phyloP scores from a whole-genome alignment of 2,888 invertebrate species.

The Parnassius apollo region DNA sequence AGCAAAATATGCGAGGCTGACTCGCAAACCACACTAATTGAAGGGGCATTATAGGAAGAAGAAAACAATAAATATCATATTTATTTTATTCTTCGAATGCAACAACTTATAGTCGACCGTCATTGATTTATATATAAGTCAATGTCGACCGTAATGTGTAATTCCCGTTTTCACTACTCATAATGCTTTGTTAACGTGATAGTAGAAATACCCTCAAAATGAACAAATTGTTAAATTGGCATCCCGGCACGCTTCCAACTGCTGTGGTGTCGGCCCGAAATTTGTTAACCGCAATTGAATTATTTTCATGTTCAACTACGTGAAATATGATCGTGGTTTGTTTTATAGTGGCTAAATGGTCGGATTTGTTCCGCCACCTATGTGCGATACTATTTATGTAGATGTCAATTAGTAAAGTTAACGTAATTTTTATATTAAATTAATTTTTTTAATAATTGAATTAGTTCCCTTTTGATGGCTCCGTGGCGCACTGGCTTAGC shows the following conservation, averaged over 20 bases:
- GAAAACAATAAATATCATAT: conserved; percentile 10
- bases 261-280: conserved; percentile 19
- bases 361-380: conserved; percentile 17
- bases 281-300: conserved; percentile 29
- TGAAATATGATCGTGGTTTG: conserved; percentile 25
- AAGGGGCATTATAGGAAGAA: conserved; percentile 14
- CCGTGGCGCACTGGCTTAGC: no score
- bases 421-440: no score
- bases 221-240: conserved; percentile 4
- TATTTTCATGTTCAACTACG: conserved; percentile 27
- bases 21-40: conserved; percentile 20
- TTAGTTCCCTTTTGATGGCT: no score
- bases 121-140: not conserved
- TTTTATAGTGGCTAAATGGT: conserved; percentile 16
- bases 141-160: not conserved
- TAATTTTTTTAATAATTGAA: no score
- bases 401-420: not conserved
- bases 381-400: conserved; percentile 3
- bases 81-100: conserved; percentile 6
- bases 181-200: not conserved
- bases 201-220: not conserved
- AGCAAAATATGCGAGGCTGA: conserved; percentile 11
- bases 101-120: not conserved
- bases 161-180: not conserved
- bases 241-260: not conserved